These are phyloP conservation scores for Drosophila pandora DNA, from an alignment of 1,140 invertebrate species.

Conservation along the genomic window DNA sequence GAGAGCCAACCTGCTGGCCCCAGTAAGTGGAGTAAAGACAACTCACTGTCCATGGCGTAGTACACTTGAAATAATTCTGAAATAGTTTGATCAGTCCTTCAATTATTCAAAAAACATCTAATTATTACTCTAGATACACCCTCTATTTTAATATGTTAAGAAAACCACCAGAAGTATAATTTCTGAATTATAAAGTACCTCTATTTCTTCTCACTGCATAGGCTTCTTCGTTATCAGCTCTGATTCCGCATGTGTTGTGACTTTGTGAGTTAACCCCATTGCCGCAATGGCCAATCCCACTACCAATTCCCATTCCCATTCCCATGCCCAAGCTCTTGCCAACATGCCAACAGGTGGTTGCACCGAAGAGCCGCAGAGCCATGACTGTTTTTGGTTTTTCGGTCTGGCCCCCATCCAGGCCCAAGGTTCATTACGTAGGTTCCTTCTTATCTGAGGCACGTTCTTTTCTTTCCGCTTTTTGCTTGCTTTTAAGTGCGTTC, in stretches of 20 bases:
- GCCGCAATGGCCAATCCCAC: slow-evolving; percentile 22
- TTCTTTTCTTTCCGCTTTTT: slow-evolving; percentile 41
- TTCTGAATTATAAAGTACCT: background rate
- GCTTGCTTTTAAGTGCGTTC: slow-evolving; percentile 45
- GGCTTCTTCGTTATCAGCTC: slow-evolving; percentile 41
- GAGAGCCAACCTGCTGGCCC: slow-evolving; percentile 14
- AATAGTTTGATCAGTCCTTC: too few relatives aligned
- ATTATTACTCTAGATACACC: background rate
- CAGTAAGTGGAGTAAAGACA: slow-evolving; percentile 23
- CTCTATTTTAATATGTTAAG: too few relatives aligned
- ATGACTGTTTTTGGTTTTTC: slow-evolving; percentile 20
- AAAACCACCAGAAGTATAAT: too few relatives aligned
- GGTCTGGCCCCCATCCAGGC: slow-evolving; percentile 11
- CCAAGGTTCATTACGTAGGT: slow-evolving; percentile 71
- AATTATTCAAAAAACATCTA: background rate
- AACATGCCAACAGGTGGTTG: slow-evolving; percentile 71
- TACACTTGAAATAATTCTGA: slow-evolving; percentile 6
- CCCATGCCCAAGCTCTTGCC: slow-evolving; percentile 9
- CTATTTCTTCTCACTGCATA: slow-evolving; percentile 9
- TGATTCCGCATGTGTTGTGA: slow-evolving; percentile 53
- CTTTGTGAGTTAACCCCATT: slow-evolving; percentile 36
- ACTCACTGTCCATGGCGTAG: slow-evolving; percentile 24
- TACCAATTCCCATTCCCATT: background rate
- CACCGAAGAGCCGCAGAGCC: slow-evolving; percentile 42
- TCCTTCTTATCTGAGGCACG: slow-evolving; percentile 72